Evolutionary conservation across 2,113 vertebrate genomes (phyloP).

Genomic region (Leptobrachium leishanense): DNA sequence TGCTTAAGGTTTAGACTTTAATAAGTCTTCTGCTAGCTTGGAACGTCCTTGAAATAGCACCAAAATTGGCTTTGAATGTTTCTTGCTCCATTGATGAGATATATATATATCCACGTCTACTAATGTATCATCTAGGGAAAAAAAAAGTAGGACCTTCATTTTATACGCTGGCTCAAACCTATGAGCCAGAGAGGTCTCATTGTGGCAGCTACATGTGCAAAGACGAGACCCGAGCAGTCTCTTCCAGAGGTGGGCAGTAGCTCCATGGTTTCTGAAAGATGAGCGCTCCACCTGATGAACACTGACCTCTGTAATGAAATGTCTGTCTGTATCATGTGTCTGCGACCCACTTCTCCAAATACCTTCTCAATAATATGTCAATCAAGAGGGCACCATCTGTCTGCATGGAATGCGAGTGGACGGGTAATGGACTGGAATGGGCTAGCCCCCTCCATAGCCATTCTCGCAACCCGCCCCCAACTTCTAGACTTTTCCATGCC

Average conservation of each 20-base stretch:
- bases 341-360: conserved; percentile 36
- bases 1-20: too few species aligned
- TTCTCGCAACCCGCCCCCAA: conserved; percentile 13
- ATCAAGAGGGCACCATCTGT: conserved; percentile 36
- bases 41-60: too few species aligned
- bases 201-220: too few species aligned
- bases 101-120: too few species aligned
- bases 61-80: too few species aligned
- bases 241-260: too few species aligned
- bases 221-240: too few species aligned
- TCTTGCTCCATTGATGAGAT: too few species aligned
- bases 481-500: conserved; percentile 17
- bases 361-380: conserved; percentile 38
- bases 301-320: conserved; percentile 38
- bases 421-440: conserved; percentile 34
- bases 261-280: conserved; percentile 19
- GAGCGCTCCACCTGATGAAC: conserved; percentile 44
- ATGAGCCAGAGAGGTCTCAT: not conserved
- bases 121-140: too few species aligned
- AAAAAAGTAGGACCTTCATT: too few species aligned
- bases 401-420: conserved; percentile 41
- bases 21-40: too few species aligned
- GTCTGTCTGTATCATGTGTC: conserved; percentile 46
- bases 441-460: not conserved
- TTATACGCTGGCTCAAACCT: too few species aligned